These are phyloP conservation scores for Sebastes nivosus DNA, from an alignment of 2,797 vertebrate genomes.

Conservation along the genomic window DNA sequence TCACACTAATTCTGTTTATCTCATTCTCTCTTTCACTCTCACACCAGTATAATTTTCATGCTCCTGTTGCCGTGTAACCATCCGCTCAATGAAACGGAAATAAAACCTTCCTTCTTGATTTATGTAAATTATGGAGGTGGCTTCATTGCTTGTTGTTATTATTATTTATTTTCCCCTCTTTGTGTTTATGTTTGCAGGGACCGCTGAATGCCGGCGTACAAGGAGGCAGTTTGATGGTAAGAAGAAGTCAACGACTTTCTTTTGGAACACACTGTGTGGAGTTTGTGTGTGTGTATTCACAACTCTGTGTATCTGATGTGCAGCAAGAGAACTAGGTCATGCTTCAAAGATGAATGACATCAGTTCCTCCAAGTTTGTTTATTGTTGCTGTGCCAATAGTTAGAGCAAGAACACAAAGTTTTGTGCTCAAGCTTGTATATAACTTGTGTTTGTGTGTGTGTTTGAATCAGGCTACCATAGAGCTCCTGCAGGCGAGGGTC, in stretches of 20 bases:
- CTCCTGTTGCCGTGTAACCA: slow-evolving; percentile 13
- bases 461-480: slow-evolving; percentile 87
- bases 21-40: slow-evolving; percentile 15
- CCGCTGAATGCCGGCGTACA: slow-evolving; percentile 89
- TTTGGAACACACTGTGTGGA: not conserved
- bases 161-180: slow-evolving; percentile 19
- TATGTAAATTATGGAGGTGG: slow-evolving; percentile 9
- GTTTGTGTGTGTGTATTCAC: slow-evolving; percentile 12
- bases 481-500: slow-evolving; percentile 92
- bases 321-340: slow-evolving; percentile 55
- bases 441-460: not conserved
- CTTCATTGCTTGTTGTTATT: slow-evolving; percentile 1
- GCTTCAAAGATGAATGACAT: slow-evolving; percentile 55
- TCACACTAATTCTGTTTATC: slow-evolving; percentile 6
- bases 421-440: not conserved
- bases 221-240: slow-evolving; percentile 91
- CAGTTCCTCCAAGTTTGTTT: slow-evolving; percentile 33
- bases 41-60: slow-evolving; percentile 15
- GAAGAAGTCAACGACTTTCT: slow-evolving; percentile 35
- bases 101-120: slow-evolving; percentile 15
- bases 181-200: slow-evolving; percentile 80
- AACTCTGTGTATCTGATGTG: slow-evolving; percentile 31
- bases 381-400: slow-evolving; percentile 13
- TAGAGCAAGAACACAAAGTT: slow-evolving; percentile 6
- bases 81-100: slow-evolving; percentile 23